Conservation (phyloP, 2,888 invertebrate genomes). For the Sicus ferrugineus region DNA sequence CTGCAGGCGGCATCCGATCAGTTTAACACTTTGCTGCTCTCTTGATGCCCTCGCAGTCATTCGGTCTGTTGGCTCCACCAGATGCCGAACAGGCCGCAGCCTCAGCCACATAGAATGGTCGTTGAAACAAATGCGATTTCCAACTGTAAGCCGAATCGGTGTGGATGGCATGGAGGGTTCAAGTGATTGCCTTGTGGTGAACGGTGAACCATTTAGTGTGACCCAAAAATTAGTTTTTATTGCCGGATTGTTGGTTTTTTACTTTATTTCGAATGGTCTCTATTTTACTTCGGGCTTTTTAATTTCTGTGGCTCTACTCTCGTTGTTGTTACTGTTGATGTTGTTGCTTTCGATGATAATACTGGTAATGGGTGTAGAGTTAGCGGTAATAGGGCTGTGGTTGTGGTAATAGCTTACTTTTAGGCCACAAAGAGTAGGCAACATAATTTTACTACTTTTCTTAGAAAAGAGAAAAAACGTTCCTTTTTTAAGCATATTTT, state of each 20-base stretch:
- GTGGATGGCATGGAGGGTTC: not conserved
- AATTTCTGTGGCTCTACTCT: not conserved
- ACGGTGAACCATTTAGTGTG: constrained; percentile 43
- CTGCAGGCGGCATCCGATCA: not conserved
- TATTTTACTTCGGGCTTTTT: constrained; percentile 42
- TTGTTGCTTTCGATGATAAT: no score
- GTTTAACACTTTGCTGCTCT: not conserved
- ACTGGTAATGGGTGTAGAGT: no score
- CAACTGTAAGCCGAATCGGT: not conserved
- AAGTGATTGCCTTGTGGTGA: not conserved
- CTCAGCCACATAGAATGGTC: constrained; percentile 2
- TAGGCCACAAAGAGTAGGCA: no score
- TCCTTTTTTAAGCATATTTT: no score
- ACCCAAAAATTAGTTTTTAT: constrained; percentile 52
- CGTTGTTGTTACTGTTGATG: no score
- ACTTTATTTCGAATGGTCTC: not conserved
- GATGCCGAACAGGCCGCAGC: not conserved
- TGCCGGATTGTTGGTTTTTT: constrained; percentile 34
- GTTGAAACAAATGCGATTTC: constrained; percentile 3
- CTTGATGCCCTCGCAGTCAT: not conserved
- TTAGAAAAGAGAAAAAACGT: no score
- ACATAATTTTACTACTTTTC: no score
- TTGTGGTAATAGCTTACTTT: no score
- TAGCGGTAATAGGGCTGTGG: no score
- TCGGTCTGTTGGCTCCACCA: not conserved